Evolutionary conservation across 2,888 invertebrate species (phyloP).

Genomic region (Oscheius sp.): DNA sequence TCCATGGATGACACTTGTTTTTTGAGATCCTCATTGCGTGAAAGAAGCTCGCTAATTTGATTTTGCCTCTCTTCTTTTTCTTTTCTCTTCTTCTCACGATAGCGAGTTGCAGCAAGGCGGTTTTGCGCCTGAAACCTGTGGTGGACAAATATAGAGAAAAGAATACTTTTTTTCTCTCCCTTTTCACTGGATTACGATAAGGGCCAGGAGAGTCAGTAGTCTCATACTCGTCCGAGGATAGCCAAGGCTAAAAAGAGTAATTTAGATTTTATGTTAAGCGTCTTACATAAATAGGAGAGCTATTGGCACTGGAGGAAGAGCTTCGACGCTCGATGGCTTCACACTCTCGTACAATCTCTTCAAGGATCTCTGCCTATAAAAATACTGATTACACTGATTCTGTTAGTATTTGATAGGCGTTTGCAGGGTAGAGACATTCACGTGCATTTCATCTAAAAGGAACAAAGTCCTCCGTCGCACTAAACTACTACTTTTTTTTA

Average conservation of each 20-base stretch:
- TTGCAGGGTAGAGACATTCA: slow-evolving; percentile 7
- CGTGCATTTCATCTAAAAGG: slow-evolving; percentile 3
- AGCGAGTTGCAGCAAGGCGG: slow-evolving; percentile 49
- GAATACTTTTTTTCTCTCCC: slow-evolving; percentile 41
- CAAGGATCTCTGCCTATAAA: slow-evolving; percentile 60
- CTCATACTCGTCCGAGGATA: slow-evolving; percentile 37
- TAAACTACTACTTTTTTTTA: too few relatives aligned
- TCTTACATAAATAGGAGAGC: slow-evolving; percentile 20
- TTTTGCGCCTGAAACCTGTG: slow-evolving; percentile 40
- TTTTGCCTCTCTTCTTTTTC: slow-evolving; percentile 40
- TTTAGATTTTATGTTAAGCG: background rate
- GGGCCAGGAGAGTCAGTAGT: slow-evolving; percentile 15
- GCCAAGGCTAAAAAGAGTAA: slow-evolving; percentile 27
- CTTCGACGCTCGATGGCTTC: slow-evolving; percentile 54
- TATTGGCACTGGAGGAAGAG: slow-evolving; percentile 18
- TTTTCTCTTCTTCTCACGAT: slow-evolving; percentile 48
- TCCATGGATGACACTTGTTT: slow-evolving; percentile 46
- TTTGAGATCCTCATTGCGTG: slow-evolving; percentile 35
- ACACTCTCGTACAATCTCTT: slow-evolving; percentile 67
- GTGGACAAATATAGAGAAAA: background rate
- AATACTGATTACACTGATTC: background rate
- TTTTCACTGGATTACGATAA: slow-evolving; percentile 38
- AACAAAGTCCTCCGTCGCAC: slow-evolving; percentile 12
- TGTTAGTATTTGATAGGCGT: slow-evolving; percentile 1
- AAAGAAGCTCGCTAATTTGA: slow-evolving; percentile 36